Percentiles rank a stretch among this genome's conserved stretches.
phyloP scores from a whole-genome alignment of 1,140 invertebrate genomes.

The Lordiphosa stackelbergi region DNA sequence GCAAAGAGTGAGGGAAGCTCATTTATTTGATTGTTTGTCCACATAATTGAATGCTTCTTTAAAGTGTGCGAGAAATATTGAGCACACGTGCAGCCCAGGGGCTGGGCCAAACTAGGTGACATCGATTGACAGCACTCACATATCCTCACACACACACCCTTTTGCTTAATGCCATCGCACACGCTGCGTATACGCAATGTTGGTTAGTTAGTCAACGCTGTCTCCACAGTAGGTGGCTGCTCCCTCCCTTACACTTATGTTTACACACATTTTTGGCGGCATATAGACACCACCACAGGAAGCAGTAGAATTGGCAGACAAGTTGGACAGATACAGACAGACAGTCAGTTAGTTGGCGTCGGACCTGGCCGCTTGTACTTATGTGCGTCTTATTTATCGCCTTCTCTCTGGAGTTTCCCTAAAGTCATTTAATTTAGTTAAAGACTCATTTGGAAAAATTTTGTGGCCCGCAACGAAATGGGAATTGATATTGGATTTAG shows the following conservation, averaged over 20 bases:
- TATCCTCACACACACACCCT: constrained; percentile 18
- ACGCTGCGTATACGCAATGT: constrained; percentile 49
- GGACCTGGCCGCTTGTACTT: neutral
- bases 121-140: constrained; percentile 34
- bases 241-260: constrained; percentile 30
- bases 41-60: constrained; percentile 72
- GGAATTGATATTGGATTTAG: constrained; percentile 56
- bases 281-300: constrained; percentile 29
- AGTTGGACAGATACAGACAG: constrained; percentile 31
- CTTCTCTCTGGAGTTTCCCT: neutral
- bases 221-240: constrained; percentile 35
- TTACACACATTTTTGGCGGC: constrained; percentile 72
- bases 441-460: constrained; percentile 60
- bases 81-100: constrained; percentile 31
- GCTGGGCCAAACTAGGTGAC: constrained; percentile 34
- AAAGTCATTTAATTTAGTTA: constrained; percentile 55
- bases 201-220: constrained; percentile 40
- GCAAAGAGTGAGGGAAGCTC: constrained; percentile 8
- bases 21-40: constrained; percentile 64
- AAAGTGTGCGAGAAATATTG: constrained; percentile 29
- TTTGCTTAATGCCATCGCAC: constrained; percentile 8
- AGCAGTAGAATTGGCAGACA: too few relatives aligned
- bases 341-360: constrained; percentile 13
- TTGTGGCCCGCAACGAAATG: constrained; percentile 25
- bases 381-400: neutral